Percentiles rank a stretch among this genome's conserved stretches.
Conservation (phyloP, 2,113 vertebrate genomes). For the Ancistrus triradiatus region DNA sequence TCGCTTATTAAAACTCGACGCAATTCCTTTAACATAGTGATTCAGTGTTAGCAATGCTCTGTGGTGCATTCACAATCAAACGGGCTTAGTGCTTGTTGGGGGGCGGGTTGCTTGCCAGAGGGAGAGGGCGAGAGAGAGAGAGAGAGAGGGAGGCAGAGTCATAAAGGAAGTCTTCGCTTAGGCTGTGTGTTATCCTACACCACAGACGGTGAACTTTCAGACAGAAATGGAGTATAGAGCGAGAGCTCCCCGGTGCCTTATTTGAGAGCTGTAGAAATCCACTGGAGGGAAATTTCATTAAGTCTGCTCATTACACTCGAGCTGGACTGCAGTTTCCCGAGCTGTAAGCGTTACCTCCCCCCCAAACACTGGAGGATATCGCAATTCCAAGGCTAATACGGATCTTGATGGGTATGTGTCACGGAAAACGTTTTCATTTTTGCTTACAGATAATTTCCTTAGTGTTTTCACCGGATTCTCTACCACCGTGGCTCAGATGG, state of each 20-base stretch:
- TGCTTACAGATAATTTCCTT: not conserved
- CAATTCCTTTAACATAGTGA: not conserved
- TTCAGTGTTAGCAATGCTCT: constrained; percentile 25
- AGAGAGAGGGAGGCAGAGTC: constrained; percentile 8
- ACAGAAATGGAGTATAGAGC: constrained; percentile 38
- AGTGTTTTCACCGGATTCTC: not conserved
- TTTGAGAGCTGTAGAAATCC: constrained; percentile 35
- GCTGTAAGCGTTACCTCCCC: no score
- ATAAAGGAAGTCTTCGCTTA: constrained; percentile 35
- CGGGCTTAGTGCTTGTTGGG: constrained; percentile 16
- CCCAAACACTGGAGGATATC: no score
- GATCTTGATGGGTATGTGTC: constrained; percentile 18
- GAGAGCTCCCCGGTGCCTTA: constrained; percentile 39
- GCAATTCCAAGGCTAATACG: not conserved
- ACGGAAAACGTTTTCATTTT: not conserved
- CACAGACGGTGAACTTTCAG: constrained; percentile 40
- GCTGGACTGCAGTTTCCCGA: not conserved
- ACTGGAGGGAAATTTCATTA: constrained; percentile 36
- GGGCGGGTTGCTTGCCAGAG: constrained; percentile 1
- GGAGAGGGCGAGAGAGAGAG: not conserved
- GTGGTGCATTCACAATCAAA: constrained; percentile 16
- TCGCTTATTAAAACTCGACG: constrained; percentile 1
- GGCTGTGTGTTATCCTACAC: constrained; percentile 25
- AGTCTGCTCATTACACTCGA: constrained; percentile 19
- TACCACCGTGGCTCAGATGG: no score